These are phyloP conservation scores for Dissostichus mawsoni DNA, from an alignment of 2,113 vertebrate species.

Conservation along the genomic window DNA sequence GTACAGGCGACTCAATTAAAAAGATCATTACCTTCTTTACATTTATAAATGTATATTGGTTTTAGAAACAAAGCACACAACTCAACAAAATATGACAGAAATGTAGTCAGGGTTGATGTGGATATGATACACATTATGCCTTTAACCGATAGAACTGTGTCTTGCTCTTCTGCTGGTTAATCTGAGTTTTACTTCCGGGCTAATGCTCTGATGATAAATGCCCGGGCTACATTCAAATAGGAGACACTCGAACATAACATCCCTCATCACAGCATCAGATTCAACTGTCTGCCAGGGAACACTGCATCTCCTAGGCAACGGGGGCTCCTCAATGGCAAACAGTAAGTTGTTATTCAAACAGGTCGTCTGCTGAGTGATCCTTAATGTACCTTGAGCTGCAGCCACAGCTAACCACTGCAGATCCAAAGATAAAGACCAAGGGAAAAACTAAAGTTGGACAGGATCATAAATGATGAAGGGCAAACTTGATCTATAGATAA, in stretches of 20 bases:
- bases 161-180: not conserved
- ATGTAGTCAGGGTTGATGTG: no score
- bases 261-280: constrained; percentile 31
- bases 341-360: constrained; percentile 47
- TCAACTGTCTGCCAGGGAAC: constrained; percentile 42
- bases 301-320: constrained; percentile 61
- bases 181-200: not conserved
- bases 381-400: constrained; percentile 9
- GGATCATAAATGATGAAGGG: not conserved
- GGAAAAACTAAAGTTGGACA: not conserved
- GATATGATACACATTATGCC: no score
- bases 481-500: not conserved
- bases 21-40: no score
- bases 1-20: no score
- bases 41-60: no score
- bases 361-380: constrained; percentile 33
- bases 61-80: no score
- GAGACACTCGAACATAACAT: constrained; percentile 10
- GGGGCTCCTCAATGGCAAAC: constrained; percentile 48
- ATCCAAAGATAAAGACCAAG: constrained; percentile 7
- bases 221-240: not conserved
- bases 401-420: constrained; percentile 6
- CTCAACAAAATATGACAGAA: no score
- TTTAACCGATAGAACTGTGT: not conserved
- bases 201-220: constrained; percentile 1